Conservation (phyloP, 2,888 invertebrate genomes). For the Sphaeridia pumilis region DNA sequence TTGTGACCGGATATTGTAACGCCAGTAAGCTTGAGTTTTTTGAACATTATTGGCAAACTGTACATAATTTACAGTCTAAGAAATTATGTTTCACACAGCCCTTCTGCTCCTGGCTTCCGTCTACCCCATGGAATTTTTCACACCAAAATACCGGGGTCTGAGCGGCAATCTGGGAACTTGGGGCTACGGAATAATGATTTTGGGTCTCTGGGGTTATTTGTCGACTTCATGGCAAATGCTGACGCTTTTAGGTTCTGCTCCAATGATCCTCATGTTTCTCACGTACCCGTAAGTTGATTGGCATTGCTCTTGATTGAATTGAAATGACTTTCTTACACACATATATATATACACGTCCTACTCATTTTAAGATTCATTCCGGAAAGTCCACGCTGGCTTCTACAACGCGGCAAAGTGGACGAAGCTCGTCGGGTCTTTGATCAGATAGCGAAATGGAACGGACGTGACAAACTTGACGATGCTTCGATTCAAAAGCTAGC, state of each 20-base stretch:
- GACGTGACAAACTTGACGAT: conserved; percentile 15
- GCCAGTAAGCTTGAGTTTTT: conserved; percentile 23
- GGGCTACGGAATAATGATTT: conserved; percentile 26
- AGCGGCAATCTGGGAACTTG: conserved; percentile 29
- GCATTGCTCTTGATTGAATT: background rate
- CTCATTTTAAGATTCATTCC: conserved; percentile 22
- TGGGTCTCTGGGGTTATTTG: conserved; percentile 24
- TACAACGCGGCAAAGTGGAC: conserved; percentile 22
- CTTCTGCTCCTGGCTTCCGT: conserved; percentile 26
- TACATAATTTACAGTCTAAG: too few relatives aligned
- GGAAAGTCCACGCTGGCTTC: conserved; percentile 31
- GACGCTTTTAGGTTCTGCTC: conserved; percentile 17
- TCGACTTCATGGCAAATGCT: conserved; percentile 23
- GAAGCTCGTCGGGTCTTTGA: conserved; percentile 29
- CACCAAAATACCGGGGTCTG: conserved; percentile 25
- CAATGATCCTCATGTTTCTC: conserved; percentile 21
- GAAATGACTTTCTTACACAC: background rate
- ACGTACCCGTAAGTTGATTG: conserved; percentile 21
- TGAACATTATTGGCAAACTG: too few relatives aligned
- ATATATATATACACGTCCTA: background rate
- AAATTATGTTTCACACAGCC: conserved; percentile 14
- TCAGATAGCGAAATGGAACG: conserved; percentile 31
- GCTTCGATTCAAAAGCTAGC: conserved; percentile 15
- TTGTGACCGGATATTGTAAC: conserved; percentile 23
- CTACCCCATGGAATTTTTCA: conserved; percentile 33